Evolutionary conservation across 2,113 vertebrate genomes (phyloP).

Genomic region (Numenius arquata): DNA sequence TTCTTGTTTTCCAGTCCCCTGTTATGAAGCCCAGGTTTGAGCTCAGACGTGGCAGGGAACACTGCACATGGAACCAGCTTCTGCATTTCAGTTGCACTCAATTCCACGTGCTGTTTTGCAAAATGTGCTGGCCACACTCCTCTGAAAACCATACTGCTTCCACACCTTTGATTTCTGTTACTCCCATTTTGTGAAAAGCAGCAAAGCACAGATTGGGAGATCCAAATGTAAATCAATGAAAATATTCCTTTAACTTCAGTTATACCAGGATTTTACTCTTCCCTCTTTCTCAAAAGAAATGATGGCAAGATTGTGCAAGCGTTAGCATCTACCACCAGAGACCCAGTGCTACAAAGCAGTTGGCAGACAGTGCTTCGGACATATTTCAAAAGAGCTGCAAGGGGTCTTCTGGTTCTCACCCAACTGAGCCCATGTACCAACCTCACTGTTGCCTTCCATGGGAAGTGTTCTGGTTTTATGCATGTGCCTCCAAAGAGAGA

Average conservation of each 20-base stretch:
- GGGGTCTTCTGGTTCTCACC: not conserved
- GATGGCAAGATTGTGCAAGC: not conserved
- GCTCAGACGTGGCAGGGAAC: not conserved
- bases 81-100: fast-evolving
- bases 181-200: not conserved
- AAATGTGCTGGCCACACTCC: not conserved
- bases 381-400: not conserved
- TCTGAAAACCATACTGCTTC: not conserved
- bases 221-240: not conserved
- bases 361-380: not conserved
- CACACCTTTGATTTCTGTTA: not conserved
- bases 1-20: not conserved
- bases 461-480: not conserved
- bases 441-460: not conserved
- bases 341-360: not conserved
- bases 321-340: not conserved
- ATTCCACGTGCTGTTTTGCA: not conserved
- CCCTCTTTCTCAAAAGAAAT: not conserved
- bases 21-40: not conserved
- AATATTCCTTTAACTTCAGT: not conserved
- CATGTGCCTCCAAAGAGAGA: not conserved
- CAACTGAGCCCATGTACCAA: not conserved
- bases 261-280: not conserved
- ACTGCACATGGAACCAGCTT: not conserved
- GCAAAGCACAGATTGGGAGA: not conserved